Evolutionary conservation across 2,797 vertebrate species (phyloP).

Genomic region (Pygocentrus nattereri): DNA sequence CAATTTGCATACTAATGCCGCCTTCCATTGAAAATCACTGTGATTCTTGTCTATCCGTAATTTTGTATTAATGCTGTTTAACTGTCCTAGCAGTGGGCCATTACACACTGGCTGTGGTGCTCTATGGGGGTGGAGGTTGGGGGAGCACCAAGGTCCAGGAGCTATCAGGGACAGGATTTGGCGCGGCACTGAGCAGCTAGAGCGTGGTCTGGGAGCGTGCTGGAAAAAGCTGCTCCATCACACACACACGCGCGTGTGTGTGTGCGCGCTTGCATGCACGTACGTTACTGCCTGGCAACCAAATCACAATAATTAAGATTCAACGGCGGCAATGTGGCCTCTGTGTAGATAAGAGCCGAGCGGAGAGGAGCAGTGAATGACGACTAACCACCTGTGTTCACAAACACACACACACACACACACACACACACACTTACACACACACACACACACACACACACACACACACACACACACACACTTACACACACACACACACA

Average conservation of each 20-base stretch:
- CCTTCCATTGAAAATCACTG: slow-evolving; percentile 13
- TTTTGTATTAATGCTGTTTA: slow-evolving; percentile 23
- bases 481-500: neutral
- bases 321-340: slow-evolving; percentile 53
- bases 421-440: neutral
- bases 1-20: slow-evolving; percentile 40
- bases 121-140: neutral
- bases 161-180: neutral
- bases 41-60: slow-evolving; percentile 7
- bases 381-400: slow-evolving; percentile 46
- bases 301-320: slow-evolving; percentile 65
- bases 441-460: slow-evolving; percentile 7
- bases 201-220: neutral
- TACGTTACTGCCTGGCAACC: slow-evolving; percentile 51
- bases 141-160: neutral
- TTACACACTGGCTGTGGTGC: neutral
- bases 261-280: neutral
- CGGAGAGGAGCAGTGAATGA: slow-evolving; percentile 10
- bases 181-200: neutral
- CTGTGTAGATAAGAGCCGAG: slow-evolving; percentile 57
- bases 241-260: neutral
- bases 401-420: slow-evolving; percentile 21
- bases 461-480: neutral
- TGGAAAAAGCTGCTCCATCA: neutral
- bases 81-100: neutral